phyloP scores from a whole-genome alignment of 2,113 vertebrate species.

The Balaeniceps rex region DNA sequence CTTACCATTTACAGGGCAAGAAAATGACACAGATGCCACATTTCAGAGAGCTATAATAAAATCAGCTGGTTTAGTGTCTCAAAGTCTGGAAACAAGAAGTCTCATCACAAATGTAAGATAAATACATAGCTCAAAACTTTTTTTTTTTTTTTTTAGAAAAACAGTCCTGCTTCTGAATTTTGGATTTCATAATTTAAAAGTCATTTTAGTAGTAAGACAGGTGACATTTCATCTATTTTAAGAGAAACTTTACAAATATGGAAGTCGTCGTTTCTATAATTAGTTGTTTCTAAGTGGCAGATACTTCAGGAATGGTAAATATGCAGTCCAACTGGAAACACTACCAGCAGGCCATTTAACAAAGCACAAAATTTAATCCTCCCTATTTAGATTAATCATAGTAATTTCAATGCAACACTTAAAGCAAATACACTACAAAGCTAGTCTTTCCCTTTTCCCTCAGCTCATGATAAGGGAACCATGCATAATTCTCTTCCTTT shows the following conservation, averaged over 20 bases:
- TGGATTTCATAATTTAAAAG: not conserved
- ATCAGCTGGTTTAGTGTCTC: not conserved
- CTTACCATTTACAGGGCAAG: slow-evolving; percentile 30
- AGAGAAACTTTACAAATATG: slow-evolving; percentile 39
- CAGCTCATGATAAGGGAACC: not conserved
- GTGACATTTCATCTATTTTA: slow-evolving; percentile 38
- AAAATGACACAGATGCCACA: slow-evolving; percentile 34
- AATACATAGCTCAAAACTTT: not conserved
- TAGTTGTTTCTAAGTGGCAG: slow-evolving; percentile 26
- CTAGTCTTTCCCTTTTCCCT: not conserved
- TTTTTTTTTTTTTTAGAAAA: not conserved
- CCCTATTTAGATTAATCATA: not conserved
- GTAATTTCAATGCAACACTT: not conserved
- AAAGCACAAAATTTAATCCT: not conserved
- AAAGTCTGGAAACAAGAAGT: slow-evolving; percentile 16
- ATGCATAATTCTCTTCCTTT: not conserved
- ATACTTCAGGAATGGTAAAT: slow-evolving; percentile 50
- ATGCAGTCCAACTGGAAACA: slow-evolving; percentile 48
- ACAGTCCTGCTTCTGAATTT: not conserved
- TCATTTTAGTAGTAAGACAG: not conserved
- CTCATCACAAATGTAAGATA: not conserved
- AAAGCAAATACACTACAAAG: not conserved
- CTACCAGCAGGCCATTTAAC: not conserved
- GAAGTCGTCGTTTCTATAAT: slow-evolving; percentile 51
- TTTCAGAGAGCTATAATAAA: slow-evolving; percentile 23